Conservation (phyloP, 2,113 vertebrate species). For the Cynopterus brachyotis region DNA sequence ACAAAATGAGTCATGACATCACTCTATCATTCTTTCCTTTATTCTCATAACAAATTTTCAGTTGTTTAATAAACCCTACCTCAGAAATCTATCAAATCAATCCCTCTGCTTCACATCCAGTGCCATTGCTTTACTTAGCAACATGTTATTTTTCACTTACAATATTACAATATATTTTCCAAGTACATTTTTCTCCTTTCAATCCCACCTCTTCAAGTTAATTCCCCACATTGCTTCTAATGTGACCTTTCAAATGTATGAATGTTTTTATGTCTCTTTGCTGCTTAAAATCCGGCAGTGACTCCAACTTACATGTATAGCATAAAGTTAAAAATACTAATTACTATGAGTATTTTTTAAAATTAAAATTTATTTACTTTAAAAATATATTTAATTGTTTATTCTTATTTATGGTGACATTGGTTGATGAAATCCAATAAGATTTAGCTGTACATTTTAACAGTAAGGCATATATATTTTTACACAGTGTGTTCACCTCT, state of each 20-base stretch:
- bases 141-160: background rate
- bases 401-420: no score
- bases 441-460: no score
- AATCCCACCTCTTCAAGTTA: slow-evolving; percentile 1
- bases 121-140: background rate
- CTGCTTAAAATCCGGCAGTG: background rate
- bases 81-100: background rate
- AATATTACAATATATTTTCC: background rate
- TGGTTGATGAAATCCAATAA: no score
- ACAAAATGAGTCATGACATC: background rate
- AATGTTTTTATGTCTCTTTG: background rate
- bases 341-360: background rate
- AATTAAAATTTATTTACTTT: background rate
- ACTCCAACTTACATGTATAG: background rate
- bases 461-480: no score
- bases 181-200: background rate
- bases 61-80: background rate
- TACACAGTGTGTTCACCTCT: no score
- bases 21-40: background rate
- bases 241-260: background rate
- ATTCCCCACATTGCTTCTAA: background rate
- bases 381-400: no score
- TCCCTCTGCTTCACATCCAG: background rate
- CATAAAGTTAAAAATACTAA: background rate
- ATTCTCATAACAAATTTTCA: background rate